phyloP scores from a whole-genome alignment of 2,797 vertebrate species.

The Antennarius maculatus region DNA sequence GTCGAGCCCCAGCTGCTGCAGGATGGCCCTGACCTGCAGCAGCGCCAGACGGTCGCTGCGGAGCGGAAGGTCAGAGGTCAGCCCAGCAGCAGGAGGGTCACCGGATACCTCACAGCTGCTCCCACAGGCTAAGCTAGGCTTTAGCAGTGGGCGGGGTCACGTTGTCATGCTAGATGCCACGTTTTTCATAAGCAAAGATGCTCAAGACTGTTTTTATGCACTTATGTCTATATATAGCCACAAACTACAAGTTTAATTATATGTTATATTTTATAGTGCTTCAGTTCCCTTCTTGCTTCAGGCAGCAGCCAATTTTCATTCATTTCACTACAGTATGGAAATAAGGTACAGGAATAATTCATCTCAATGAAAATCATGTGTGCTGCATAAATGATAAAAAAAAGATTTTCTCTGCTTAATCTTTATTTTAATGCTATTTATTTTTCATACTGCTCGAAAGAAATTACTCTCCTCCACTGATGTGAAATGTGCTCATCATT shows the following conservation, averaged over 20 bases:
- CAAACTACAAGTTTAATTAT: too few relatives aligned
- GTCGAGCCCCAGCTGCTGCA: constrained; percentile 96
- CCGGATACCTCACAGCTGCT: constrained; percentile 67
- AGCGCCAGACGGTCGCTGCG: constrained; percentile 93
- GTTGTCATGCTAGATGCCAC: constrained; percentile 8
- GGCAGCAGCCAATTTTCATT: not conserved
- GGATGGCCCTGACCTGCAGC: constrained; percentile 94
- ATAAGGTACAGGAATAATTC: not conserved
- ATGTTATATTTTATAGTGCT: not conserved
- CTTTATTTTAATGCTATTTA: not conserved
- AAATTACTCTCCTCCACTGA: too few relatives aligned
- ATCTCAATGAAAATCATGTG: not conserved
- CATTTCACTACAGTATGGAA: not conserved
- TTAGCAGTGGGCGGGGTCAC: constrained; percentile 35
- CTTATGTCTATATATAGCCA: not conserved
- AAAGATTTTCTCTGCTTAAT: too few relatives aligned
- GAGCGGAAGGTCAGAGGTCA: constrained; percentile 57
- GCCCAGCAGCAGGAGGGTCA: constrained; percentile 52
- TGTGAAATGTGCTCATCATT: too few relatives aligned
- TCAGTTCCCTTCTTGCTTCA: not conserved
- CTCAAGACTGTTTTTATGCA: not conserved
- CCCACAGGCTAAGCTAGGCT: constrained; percentile 57
- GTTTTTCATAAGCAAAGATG: not conserved
- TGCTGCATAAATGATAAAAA: not conserved
- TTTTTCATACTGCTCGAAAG: not conserved